Evolutionary conservation across 2,797 vertebrate species (phyloP).

Genomic region (Corythornis leucogaster): DNA sequence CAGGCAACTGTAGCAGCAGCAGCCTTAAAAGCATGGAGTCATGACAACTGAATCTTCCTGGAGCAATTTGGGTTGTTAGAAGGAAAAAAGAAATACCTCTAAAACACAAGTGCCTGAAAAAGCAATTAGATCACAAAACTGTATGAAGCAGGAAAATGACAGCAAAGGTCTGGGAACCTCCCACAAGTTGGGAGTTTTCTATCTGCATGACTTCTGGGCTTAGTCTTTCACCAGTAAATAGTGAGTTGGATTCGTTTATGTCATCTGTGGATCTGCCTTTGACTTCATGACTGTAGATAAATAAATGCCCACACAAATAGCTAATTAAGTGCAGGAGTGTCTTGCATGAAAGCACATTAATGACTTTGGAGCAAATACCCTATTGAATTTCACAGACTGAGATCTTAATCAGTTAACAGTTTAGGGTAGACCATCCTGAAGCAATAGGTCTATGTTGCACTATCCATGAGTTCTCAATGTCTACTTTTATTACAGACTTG

Average conservation of each 20-base stretch:
- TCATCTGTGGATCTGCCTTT: not conserved
- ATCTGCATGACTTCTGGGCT: not conserved
- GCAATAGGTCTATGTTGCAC: not conserved
- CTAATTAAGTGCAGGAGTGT: constrained; percentile 25
- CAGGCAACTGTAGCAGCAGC: not conserved
- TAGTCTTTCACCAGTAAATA: not conserved
- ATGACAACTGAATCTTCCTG: constrained; percentile 63
- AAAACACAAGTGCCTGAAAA: constrained; percentile 28
- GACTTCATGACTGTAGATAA: not conserved
- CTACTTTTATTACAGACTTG: not conserved
- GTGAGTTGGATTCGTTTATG: not conserved
- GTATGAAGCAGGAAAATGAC: not conserved
- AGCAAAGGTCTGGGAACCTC: not conserved
- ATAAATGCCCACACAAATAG: constrained; percentile 31
- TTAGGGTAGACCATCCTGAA: not conserved
- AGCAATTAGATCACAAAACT: constrained; percentile 1
- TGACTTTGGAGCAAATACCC: not conserved
- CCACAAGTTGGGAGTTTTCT: not conserved
- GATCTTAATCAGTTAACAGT: not conserved
- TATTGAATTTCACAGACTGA: not conserved
- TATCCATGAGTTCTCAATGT: not conserved
- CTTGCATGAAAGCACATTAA: not conserved
- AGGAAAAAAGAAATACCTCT: constrained; percentile 27
- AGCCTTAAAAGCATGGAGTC: constrained; percentile 57
- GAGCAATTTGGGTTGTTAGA: constrained; percentile 23